Base-by-base conservation (phyloP, 2,113 vertebrate species). In the Sylvia atricapilla region DNA sequence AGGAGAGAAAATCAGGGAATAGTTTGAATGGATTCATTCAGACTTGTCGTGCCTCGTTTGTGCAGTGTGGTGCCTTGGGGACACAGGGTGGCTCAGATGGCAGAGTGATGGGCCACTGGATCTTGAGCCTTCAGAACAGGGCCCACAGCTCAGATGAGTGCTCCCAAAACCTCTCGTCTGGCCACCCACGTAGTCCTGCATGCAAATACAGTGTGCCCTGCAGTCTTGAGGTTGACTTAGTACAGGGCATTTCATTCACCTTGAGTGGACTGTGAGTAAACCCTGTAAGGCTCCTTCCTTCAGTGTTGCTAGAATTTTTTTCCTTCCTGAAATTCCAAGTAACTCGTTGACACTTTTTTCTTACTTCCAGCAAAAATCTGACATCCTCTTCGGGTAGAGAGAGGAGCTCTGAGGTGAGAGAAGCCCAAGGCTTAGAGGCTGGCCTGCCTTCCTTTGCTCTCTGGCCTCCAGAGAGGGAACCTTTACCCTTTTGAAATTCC, bases 121-220 rank as follows among this genome's bases (percentile, higher is more conserved):
- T 27, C 41, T 0, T 0, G 0, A 67, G 52, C 39, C 30, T 75
- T 88, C 3, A 3, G 64, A 79, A 31, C 0, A 3, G n/a, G 35
- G 11, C n/a, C 24, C 41, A 56, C 44, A 60, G 30, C 33, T 67
- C 60, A 75, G 19, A 30, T 0, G 2, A 60, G 30, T 39, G 35
- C 67, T 87, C 60, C 66, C 62, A 46, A 88, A 78, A 53, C 17
- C 2, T 2, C 0, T 13, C 1, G 0, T 39, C 14, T 33, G 72
- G 69, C 47, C 27, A 25, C 39, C 20, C 30, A 20, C 0, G 0
- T 55, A n/a, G 17, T 79, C n/a, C 70, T 9, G 1, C 1, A 0
- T 35, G 33, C 30, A 50, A 27, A 47, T 74, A 35, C 64, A 59
- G 1, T 5, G 27, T 66, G 31, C 41, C 31, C 44, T 68, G 10